Base-by-base conservation (phyloP, 2,797 vertebrate species). In the Bradypodion pumilum region DNA sequence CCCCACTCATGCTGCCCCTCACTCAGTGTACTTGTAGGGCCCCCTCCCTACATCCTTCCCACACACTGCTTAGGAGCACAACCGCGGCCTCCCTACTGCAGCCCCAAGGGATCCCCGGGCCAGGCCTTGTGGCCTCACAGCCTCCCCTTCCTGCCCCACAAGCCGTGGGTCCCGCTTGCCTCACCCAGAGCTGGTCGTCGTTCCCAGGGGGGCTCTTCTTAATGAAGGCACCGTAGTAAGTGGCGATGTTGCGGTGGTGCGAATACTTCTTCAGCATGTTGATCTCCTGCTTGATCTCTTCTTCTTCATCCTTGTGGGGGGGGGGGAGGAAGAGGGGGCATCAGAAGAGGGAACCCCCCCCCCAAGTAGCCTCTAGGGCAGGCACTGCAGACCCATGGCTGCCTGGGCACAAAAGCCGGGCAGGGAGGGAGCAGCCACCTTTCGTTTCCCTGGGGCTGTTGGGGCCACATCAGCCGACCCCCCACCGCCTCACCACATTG, bases 201-300 rank as follows among this genome's bases (percentile, higher is more conserved):
- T 98, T 97, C 49, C 98, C 98, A 0, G 98, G 98, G 0, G 98
- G 98, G 82, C 98, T 98, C 95, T 99, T 99, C 95, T 98, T 99
- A 75, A 99, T 96, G 76, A 99, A 99, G 91, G 98, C 98, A 76
- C 98, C 98, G 0, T 99, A 99, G 91, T 99, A 99, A 1, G 98
- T 99, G 91, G 98, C 98, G 1, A 99, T 99, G 95, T 99, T 99
- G 76, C 98, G 97, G 87, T 99, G 98, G 93, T 99, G 98, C 81
- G 97, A 98, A 92, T 98, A 99, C 84, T 98, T 99, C 92, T 99
- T 99, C 90, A 99, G 91, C 98, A 99, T 99, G 95, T 99, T 99
- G 94, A 99, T 99, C 93, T 99, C 98, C 40, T 98, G 98, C 90
- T 99, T 99, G 91, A 99, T 99, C 94, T 99, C 98, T 87, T 98